These are phyloP conservation scores for Drosophila rubida DNA, from an alignment of 2,888 invertebrate genomes.

Conservation along the genomic window DNA sequence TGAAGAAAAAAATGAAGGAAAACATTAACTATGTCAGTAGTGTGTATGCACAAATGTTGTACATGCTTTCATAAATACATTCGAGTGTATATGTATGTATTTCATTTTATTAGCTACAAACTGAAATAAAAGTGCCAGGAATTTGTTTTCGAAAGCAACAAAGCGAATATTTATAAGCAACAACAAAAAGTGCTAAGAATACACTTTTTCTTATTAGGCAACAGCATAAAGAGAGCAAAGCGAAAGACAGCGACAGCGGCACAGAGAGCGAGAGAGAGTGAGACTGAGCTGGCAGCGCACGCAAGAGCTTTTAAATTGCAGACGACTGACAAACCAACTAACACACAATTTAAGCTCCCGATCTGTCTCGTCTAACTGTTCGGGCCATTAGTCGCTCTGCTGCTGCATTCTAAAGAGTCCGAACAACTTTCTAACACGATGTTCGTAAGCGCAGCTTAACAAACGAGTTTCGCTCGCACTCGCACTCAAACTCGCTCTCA, in stretches of 20 bases:
- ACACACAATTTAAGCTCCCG: slow-evolving; percentile 51
- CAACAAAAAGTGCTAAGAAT: slow-evolving; percentile 53
- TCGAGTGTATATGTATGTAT: slow-evolving; percentile 11
- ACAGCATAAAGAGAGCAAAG: slow-evolving; percentile 18
- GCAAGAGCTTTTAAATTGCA: slow-evolving; percentile 34
- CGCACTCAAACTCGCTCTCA: neutral
- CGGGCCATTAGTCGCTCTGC: slow-evolving; percentile 18
- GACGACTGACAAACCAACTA: slow-evolving; percentile 43
- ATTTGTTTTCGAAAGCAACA: slow-evolving; percentile 54
- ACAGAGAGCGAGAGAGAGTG: slow-evolving; percentile 25
- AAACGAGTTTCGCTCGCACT: slow-evolving; percentile 51
- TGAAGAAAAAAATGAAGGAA: slow-evolving; percentile 28
- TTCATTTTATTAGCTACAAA: slow-evolving; percentile 38
- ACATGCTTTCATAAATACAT: slow-evolving; percentile 39
- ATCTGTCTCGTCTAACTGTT: slow-evolving; percentile 47
- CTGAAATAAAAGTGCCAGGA: slow-evolving; percentile 60
- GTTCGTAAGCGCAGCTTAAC: slow-evolving; percentile 45
- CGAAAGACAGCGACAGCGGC: neutral
- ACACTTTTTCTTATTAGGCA: slow-evolving; percentile 62
- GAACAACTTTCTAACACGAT: slow-evolving; percentile 59
- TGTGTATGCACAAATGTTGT: slow-evolving; percentile 73
- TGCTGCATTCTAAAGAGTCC: slow-evolving; percentile 54
- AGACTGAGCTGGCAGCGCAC: slow-evolving; percentile 28
- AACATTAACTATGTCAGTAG: slow-evolving; percentile 71
- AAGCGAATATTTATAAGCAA: slow-evolving; percentile 36